Evolutionary conservation across 2,888 invertebrate species (phyloP).

Genomic region (Cyaniris semiargus): DNA sequence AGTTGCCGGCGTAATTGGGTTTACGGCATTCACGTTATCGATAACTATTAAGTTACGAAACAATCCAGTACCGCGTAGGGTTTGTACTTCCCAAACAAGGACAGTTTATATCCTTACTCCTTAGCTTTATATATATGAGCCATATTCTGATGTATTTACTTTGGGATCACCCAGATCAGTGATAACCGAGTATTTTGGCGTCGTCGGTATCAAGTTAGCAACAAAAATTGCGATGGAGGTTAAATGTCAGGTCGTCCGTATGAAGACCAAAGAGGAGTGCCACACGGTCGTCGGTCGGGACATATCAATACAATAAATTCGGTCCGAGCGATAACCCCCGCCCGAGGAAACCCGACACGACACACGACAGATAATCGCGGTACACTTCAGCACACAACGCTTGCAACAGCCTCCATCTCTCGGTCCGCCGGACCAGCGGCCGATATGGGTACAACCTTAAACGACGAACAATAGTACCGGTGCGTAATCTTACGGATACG

Average conservation of each 20-base stretch:
- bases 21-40: conserved; percentile 4
- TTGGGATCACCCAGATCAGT: background rate
- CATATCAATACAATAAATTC: conserved; percentile 22
- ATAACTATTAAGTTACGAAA: conserved; percentile 3
- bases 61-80: background rate
- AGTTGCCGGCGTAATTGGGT: conserved; percentile 18
- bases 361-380: background rate
- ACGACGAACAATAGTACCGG: conserved; percentile 1
- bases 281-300: background rate
- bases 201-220: background rate
- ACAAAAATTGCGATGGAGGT: conserved; percentile 15
- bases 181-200: background rate
- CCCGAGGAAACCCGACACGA: conserved; percentile 12
- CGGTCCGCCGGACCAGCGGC: background rate
- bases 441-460: conserved; percentile 15
- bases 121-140: background rate
- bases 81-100: background rate
- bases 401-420: background rate
- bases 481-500: background rate
- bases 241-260: conserved; percentile 20
- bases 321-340: conserved; percentile 8
- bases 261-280: background rate
- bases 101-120: background rate
- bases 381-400: conserved; percentile 7
- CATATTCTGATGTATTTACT: background rate